phyloP scores from a whole-genome alignment of 2,113 vertebrate species.

The Gasterosteus nipponicus region DNA sequence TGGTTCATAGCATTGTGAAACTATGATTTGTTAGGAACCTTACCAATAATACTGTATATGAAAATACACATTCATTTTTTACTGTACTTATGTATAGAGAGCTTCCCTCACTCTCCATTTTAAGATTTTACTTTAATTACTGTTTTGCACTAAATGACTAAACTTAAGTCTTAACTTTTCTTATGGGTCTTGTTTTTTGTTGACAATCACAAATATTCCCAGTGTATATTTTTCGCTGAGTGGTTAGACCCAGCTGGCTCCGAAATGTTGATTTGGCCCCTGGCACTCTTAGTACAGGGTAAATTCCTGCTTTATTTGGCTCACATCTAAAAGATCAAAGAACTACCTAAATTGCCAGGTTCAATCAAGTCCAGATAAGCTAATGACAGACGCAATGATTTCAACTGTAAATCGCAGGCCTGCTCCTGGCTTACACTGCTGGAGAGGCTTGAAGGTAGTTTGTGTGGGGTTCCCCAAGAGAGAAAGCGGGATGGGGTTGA shows the following conservation, averaged over 20 bases:
- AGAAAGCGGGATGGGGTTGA: background rate
- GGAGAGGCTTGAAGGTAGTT: background rate
- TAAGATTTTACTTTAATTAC: background rate
- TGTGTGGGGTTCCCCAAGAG: background rate
- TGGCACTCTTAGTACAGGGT: constrained; percentile 2
- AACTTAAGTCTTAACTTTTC: background rate
- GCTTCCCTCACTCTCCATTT: background rate
- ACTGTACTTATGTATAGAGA: background rate
- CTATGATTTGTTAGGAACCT: background rate
- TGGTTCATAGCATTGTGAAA: background rate
- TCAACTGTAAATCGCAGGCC: background rate
- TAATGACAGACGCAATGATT: constrained; percentile 32
- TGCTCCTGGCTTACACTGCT: background rate
- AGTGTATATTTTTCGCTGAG: background rate
- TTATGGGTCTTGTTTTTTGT: background rate
- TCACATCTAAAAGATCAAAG: constrained; percentile 25
- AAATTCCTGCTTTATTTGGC: constrained; percentile 38
- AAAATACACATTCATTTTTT: background rate
- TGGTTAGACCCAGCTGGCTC: background rate
- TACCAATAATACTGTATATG: background rate
- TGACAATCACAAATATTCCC: background rate
- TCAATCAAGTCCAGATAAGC: constrained; percentile 33
- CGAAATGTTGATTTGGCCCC: constrained; percentile 27
- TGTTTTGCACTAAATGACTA: background rate
- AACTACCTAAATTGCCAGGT: constrained; percentile 36